Percentiles rank a stretch among this genome's conserved stretches.
Evolutionary conservation across 2,888 invertebrate genomes (phyloP).

Genomic region (Coronaproctus castanopsis): DNA sequence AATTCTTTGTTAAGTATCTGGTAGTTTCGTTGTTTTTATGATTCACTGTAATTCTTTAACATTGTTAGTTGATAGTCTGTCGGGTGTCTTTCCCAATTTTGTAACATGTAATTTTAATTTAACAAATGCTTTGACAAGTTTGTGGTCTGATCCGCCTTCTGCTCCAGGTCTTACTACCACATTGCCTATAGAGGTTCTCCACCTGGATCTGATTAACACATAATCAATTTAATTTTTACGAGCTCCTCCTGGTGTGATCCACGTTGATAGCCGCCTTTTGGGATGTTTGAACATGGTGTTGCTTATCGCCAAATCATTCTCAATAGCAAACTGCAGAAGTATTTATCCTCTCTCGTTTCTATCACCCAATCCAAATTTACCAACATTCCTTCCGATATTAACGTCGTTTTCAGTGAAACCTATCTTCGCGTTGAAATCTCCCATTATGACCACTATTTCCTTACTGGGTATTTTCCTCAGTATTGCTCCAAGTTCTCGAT

Average conservation of each 20-base stretch:
- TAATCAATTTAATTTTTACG: neutral
- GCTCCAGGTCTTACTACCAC: neutral
- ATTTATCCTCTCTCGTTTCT: neutral
- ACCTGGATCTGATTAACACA: neutral
- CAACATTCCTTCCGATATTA: neutral
- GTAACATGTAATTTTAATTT: neutral
- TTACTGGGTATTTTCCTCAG: neutral
- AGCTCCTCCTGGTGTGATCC: neutral
- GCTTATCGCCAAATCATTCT: neutral
- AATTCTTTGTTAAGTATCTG: neutral
- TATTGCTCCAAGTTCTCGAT: neutral
- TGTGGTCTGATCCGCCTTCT: neutral
- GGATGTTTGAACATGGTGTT: neutral
- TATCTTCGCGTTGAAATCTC: neutral
- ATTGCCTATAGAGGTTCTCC: neutral
- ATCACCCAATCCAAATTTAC: neutral
- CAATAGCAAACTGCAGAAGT: neutral
- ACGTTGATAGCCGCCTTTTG: neutral
- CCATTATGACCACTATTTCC: neutral
- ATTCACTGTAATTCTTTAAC: neutral
- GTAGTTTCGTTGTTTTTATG: neutral
- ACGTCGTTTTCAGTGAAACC: neutral
- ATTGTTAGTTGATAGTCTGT: neutral
- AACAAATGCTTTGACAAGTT: neutral
- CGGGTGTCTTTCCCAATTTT: neutral